Base-by-base conservation (phyloP, 2,797 vertebrate genomes). In the Cynodonichthys magdalenae region DNA sequence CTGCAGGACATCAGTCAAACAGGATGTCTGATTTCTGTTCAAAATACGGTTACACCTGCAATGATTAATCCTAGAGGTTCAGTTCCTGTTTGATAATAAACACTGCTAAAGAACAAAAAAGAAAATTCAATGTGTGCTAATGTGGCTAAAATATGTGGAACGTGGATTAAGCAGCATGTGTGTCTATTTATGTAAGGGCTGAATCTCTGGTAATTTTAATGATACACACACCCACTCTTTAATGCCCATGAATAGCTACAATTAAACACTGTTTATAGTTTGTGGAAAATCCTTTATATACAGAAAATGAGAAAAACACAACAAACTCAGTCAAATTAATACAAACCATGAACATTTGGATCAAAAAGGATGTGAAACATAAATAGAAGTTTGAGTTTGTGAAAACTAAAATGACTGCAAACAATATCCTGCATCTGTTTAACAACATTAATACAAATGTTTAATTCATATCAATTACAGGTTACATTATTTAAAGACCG, bases 1-100 rank as follows among this genome's bases (percentile, higher is more conserved):
- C 58, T 71, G 46, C 18, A 48, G 28, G 4, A 10, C 34, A 52
- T 80, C 68, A 66, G 3, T 76, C 66, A 69, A 50, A 19, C 54
- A 11, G 17, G 58, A 14, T n/a, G 19, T 53, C 28, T 63, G 60
- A 64, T 73, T 63, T 71, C 46, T 55, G n/a, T 69, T 42, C 39
- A 36, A 15, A 53, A 9, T 1, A 19, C 53, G 53, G 24, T 59
- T 36, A 36, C 3, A 7, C 11, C 41, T 62, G 1, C 24, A 50
- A 29, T 12, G 8, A 46, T 58, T 60, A 6, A 53, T 60, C 49
- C 47, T 60, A 29, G 15, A 44, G 7, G 7, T 24, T 59, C 5
- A 31, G 17, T 15, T 29, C 6, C 46, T 39, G 5, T 41, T 41
- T 45, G 1, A 24, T 48, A 55, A 49, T 17, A 53, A 36, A 18